Percentiles rank a stretch among this genome's conserved stretches.
Conservation (phyloP, 2,797 vertebrate species). For the Argyrosomus regius region DNA sequence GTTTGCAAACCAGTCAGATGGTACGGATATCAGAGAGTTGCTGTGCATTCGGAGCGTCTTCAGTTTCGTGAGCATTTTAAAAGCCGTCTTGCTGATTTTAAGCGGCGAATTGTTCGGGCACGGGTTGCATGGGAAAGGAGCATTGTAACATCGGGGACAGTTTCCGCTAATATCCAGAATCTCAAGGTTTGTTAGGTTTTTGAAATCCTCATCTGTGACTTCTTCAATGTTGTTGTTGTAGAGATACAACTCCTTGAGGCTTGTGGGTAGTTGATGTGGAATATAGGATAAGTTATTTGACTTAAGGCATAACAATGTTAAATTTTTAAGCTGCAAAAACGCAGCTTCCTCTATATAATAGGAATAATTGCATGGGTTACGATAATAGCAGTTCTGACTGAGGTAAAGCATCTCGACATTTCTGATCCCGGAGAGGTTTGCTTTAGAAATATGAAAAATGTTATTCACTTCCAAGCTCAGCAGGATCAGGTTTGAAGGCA, state of each 20-base stretch:
- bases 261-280: constrained; percentile 86
- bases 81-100: constrained; percentile 86
- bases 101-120: constrained; percentile 86
- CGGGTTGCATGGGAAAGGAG: constrained; percentile 91
- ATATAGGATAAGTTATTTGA: constrained; percentile 92
- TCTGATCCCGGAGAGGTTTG: constrained; percentile 87
- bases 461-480: constrained; percentile 95
- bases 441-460: constrained; percentile 86
- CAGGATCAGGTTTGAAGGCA: constrained; percentile 88
- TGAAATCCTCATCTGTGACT: constrained; percentile 87
- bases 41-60: constrained; percentile 90
- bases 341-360: constrained; percentile 88
- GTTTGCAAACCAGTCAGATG: constrained; percentile 87
- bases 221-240: constrained; percentile 92
- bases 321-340: constrained; percentile 86
- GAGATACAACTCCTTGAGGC: constrained; percentile 91
- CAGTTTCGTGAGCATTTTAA: constrained; percentile 86
- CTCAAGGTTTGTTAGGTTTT: constrained; percentile 88
- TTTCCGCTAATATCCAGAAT: constrained; percentile 95
- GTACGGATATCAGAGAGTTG: constrained; percentile 90
- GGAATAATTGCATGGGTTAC: constrained; percentile 93
- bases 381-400: constrained; percentile 96
- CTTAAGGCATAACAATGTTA: constrained; percentile 92
- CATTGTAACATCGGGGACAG: constrained; percentile 95
- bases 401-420: constrained; percentile 90